Evolutionary conservation across 30 jellyfish, hydroid and myxozoan genomes (phyloP), one percentile per base, ranked within the genome.

Genomic region (Haliclystus octoradiatus): DNA sequence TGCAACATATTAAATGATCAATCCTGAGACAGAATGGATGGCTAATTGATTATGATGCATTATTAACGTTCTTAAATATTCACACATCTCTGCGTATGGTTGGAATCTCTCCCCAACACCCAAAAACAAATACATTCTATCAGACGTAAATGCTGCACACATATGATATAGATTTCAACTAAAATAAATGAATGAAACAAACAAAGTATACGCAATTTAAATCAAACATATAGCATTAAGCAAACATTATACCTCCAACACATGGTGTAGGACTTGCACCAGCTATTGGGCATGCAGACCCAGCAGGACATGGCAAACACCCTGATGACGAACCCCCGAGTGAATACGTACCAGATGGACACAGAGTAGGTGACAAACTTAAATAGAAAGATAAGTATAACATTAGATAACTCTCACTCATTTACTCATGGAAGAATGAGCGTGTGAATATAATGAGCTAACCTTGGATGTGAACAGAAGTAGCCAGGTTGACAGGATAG

Each of bases 281-380:
- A 51, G 94, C 78, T n/a, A 52, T 52, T 0, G 97, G 93, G 50
- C 97, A 88, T 46, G 92, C 77, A 66, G 68, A 88, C 13, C 97
- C 97, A 28, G 97, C 95, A n/a, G 97, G 95, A 35, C 97, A 88
- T 2, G 50, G 71, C n/a, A 93, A 80, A 63, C 97, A 88, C 71
- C 72, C 76, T 27, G 80, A 68, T 13, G 52, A 53, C 25, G 70
- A 51, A 14, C 97, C 97, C 13, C 97, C 97, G 30, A 88, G 89
- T 0, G 97, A 88, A 52, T 88, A 88, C 46, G 86, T 88, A 14
- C 97, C 97, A 62, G 50, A 28, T 2, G 88, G 88, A 53, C 97
- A 88, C 65, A 84, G 72, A 13, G 72, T 49, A 89, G 76, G 75
- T 65, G 87, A 73, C 33, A 51, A 70, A 47, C 97, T 88, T 62